Evolutionary conservation across 2,888 invertebrate species (phyloP).

Genomic region (Thecocarcelia acutangulata): DNA sequence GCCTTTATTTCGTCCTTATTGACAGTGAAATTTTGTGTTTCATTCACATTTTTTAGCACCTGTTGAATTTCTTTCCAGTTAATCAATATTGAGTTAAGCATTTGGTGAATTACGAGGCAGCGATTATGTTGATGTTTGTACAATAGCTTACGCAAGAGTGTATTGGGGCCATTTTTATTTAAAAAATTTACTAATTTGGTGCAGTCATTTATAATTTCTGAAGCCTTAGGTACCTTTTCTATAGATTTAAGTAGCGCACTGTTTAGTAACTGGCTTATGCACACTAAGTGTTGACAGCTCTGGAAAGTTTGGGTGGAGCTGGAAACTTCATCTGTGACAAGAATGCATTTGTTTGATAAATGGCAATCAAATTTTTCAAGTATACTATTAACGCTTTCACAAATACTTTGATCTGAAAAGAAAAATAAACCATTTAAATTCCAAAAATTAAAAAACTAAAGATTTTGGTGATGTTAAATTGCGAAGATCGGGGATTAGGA

Average conservation of each 20-base stretch:
- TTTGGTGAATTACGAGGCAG: neutral
- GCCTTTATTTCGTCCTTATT: neutral
- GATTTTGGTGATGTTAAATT: too few relatives aligned
- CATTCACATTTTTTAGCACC: neutral
- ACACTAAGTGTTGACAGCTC: neutral
- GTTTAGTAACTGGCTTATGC: slow-evolving; percentile 19
- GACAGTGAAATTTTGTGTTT: neutral
- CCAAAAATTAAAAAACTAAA: too few relatives aligned
- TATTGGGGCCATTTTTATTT: neutral
- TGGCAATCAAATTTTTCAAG: slow-evolving; percentile 21
- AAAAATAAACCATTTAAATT: slow-evolving; percentile 6
- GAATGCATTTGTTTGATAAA: neutral
- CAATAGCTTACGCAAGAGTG: neutral
- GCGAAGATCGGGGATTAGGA: too few relatives aligned
- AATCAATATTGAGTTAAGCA: neutral
- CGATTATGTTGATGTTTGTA: neutral
- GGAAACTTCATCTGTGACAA: neutral
- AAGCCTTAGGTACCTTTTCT: neutral
- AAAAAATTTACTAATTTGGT: neutral
- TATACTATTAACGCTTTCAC: neutral
- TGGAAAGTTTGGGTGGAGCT: neutral
- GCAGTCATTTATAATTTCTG: neutral
- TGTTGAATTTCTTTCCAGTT: slow-evolving; percentile 4
- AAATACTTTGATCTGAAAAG: slow-evolving; percentile 1
- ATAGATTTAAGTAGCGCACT: neutral